A percentile compares a stretch with the other conserved stretches of the same genome.
Evolutionary conservation across 2,113 vertebrate species (phyloP).

Genomic region (Rhegmatorhina hoffmannsi): DNA sequence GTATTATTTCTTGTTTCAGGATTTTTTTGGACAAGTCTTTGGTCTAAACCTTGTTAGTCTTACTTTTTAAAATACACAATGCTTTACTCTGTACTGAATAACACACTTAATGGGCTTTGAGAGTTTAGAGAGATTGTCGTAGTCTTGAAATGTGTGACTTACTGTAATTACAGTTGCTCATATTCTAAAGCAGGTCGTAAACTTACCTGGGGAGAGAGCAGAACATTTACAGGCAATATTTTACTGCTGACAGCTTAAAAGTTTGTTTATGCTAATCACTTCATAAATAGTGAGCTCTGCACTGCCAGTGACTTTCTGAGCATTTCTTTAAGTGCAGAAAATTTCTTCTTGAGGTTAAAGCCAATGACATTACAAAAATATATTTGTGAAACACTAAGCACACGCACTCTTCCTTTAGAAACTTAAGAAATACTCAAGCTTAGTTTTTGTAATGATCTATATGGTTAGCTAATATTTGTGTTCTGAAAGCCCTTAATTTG

Average conservation of each 20-base stretch:
- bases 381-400: not conserved
- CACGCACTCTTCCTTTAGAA: not conserved
- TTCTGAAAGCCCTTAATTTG: not conserved
- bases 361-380: not conserved
- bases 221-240: constrained; percentile 35
- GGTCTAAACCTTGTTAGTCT: not conserved
- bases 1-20: not conserved
- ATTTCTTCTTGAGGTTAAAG: not conserved
- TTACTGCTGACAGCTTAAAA: constrained; percentile 47
- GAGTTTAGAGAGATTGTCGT: not conserved
- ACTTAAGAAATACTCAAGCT: not conserved
- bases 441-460: not conserved
- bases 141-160: constrained; percentile 12
- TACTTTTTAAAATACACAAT: not conserved
- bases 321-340: not conserved
- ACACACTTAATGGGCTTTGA: not conserved
- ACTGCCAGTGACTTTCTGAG: not conserved
- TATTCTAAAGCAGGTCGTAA: constrained; percentile 22
- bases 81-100: not conserved
- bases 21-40: not conserved
- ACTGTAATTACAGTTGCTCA: constrained; percentile 45
- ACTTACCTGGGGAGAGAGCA: constrained; percentile 44
- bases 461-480: not conserved
- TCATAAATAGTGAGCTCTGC: constrained; percentile 27
- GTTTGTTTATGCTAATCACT: constrained; percentile 55